A percentile compares a stretch with the other conserved stretches of the same genome.
Conservation (phyloP, 1,140 invertebrate species). For the Copidosoma floridanum region DNA sequence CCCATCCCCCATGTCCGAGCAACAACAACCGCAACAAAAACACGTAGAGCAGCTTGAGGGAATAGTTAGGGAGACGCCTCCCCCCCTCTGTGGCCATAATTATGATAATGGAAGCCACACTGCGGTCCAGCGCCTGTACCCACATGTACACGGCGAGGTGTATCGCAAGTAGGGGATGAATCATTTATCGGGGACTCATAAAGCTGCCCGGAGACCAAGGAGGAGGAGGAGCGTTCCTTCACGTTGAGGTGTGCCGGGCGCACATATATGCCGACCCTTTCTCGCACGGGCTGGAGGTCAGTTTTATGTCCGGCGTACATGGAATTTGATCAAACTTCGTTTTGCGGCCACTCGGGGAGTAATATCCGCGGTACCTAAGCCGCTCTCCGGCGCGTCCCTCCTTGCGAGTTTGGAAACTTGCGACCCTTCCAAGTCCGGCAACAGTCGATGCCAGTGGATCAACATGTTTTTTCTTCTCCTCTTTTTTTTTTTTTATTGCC, state of each 20-base stretch:
- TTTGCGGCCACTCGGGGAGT: constrained; percentile 58
- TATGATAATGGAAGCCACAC: constrained; percentile 22
- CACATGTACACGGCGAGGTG: constrained; percentile 4
- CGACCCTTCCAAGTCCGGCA: not conserved
- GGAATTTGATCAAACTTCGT: constrained; percentile 60
- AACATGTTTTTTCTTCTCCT: not conserved
- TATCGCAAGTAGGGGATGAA: constrained; percentile 45
- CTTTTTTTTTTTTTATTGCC: not conserved
- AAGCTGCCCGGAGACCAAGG: constrained; percentile 6
- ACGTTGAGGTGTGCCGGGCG: constrained; percentile 3
- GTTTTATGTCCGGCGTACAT: constrained; percentile 55
- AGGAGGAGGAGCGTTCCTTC: too few relatives aligned
- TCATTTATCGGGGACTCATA: constrained; percentile 54
- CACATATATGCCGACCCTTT: too few relatives aligned
- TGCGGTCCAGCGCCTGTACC: not conserved
- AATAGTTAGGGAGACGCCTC: too few relatives aligned
- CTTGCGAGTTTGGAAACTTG: too few relatives aligned
- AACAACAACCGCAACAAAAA: too few relatives aligned
- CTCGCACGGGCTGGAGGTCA: constrained; percentile 42
- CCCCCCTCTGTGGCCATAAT: constrained; percentile 18
- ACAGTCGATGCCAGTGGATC: too few relatives aligned
- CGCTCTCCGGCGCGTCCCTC: not conserved
- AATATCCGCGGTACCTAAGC: constrained; percentile 51
- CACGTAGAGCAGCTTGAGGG: too few relatives aligned
- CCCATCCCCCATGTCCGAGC: too few relatives aligned